Percentiles rank a stretch among this genome's conserved stretches.
Evolutionary conservation across 2,888 invertebrate genomes (phyloP).

Genomic region (Petrophora chlorosata): DNA sequence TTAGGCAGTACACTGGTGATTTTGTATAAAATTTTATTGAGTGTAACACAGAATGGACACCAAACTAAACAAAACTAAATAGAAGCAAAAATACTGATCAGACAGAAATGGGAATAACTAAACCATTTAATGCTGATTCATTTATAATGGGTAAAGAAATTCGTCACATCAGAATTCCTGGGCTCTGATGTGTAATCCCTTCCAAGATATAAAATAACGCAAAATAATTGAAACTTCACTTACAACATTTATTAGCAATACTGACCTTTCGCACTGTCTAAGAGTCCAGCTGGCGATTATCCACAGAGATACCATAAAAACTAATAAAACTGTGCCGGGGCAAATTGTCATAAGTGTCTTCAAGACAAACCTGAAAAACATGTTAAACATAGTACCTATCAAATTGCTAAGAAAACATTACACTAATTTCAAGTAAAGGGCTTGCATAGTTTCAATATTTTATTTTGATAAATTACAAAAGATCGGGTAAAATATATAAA

Average conservation of each 20-base stretch:
- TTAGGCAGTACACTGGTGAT: slow-evolving; percentile 68
- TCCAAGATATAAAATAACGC: slow-evolving; percentile 37
- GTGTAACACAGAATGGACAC: slow-evolving; percentile 54
- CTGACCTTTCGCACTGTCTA: slow-evolving; percentile 98
- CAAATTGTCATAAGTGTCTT: slow-evolving; percentile 99
- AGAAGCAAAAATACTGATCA: slow-evolving; percentile 62
- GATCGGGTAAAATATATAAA: too few relatives aligned
- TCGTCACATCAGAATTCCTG: slow-evolving; percentile 10
- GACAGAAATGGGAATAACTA: slow-evolving; percentile 37
- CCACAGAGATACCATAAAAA: slow-evolving; percentile 99
- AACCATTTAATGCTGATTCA: slow-evolving; percentile 14
- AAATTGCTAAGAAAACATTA: too few relatives aligned
- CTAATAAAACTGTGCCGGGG: slow-evolving; percentile 97
- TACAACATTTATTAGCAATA: slow-evolving; percentile 49
- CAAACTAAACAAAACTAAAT: slow-evolving; percentile 59
- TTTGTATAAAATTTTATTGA: slow-evolving; percentile 49
- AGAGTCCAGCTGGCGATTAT: slow-evolving; percentile 99
- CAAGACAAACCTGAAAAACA: slow-evolving; percentile 89
- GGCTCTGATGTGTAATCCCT: slow-evolving; percentile 25
- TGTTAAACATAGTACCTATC: too few relatives aligned
- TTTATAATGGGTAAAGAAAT: slow-evolving; percentile 8
- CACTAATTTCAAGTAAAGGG: too few relatives aligned
- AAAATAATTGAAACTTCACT: slow-evolving; percentile 41
- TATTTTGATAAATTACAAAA: too few relatives aligned
- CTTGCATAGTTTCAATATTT: too few relatives aligned